Percentiles rank a stretch among this genome's conserved stretches.
Evolutionary conservation across 2,113 vertebrate species (phyloP).

Genomic region (Uropsilus gracilis): DNA sequence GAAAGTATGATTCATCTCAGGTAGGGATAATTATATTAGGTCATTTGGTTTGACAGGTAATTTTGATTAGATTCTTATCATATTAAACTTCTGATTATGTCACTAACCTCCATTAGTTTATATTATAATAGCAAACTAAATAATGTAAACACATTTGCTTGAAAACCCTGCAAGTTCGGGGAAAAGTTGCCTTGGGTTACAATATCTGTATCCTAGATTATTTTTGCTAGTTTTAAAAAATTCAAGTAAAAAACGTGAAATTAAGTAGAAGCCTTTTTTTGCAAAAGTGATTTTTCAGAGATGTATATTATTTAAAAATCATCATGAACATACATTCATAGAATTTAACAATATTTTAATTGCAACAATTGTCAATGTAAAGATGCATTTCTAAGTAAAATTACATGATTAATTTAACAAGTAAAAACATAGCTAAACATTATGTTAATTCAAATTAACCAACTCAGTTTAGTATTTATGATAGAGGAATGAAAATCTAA

Average conservation of each 20-base stretch:
- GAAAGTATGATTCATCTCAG: not conserved
- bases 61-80: not conserved
- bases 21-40: not conserved
- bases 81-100: not conserved
- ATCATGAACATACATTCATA: not conserved
- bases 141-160: not conserved
- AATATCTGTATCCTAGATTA: not conserved
- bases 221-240: not conserved
- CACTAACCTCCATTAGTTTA: not conserved
- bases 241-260: conserved; percentile 34
- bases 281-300: not conserved
- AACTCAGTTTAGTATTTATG: not conserved
- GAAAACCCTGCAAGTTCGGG: not conserved
- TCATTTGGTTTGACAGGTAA: not conserved
- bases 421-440: not conserved
- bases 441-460: not conserved
- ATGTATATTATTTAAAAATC: conserved; percentile 8
- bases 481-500: not conserved
- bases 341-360: not conserved
- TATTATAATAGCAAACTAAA: conserved; percentile 9
- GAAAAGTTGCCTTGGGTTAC: not conserved
- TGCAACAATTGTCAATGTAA: not conserved
- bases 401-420: conserved; percentile 38
- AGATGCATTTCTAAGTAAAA: not conserved
- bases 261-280: not conserved